Evolutionary conservation across 1,140 invertebrate species (phyloP), one percentile per base, ranked within the genome.

Genomic region (Littorina saxatilis): DNA sequence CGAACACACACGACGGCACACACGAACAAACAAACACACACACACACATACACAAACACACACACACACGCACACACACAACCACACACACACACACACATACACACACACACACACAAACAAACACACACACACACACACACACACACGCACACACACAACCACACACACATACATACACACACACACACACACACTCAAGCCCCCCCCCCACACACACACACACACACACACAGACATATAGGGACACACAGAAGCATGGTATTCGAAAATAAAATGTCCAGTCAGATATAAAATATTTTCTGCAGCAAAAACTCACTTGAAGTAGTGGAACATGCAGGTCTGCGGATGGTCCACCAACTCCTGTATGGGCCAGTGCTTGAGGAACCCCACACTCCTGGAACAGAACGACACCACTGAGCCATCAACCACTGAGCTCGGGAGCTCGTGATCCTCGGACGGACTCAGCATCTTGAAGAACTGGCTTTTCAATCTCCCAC

Each of bases 241-340:
- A 32, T 5, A 73, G 29, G 50, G 37, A 47, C 23, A 50, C 23
- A 61, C 5, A 29, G 27, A 23, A 23, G 9, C 7, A 61, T 23
- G 5, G n/a, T 29, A 61, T 7, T 23, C 50, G 50, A 61, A 61
- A 29, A 23, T 47, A 17, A 47, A 5, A 47, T 5, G 43, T 5
- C 5, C 43, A 17, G 43, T 47, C 7, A 9, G 43, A 17, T 17
- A 17, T 47, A 47, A 47, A 5, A 17, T 5, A 17, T 17, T 17
- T 5, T 47, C 5, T 5, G 7, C 43, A 5, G 17, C 7, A 47
- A 5, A n/a, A 40, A 86, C 84, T 87, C 84, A 90, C 89, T 86
- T 84, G 83, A 90, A 91, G 74, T 88, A 90, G 84, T 90, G 89
- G 73, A 89, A 89, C 73, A 88, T 80, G 58, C 87, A 86, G 1